Evolutionary conservation across 2,888 invertebrate species (phyloP).

Genomic region (Drosophila fulvimacula): DNA sequence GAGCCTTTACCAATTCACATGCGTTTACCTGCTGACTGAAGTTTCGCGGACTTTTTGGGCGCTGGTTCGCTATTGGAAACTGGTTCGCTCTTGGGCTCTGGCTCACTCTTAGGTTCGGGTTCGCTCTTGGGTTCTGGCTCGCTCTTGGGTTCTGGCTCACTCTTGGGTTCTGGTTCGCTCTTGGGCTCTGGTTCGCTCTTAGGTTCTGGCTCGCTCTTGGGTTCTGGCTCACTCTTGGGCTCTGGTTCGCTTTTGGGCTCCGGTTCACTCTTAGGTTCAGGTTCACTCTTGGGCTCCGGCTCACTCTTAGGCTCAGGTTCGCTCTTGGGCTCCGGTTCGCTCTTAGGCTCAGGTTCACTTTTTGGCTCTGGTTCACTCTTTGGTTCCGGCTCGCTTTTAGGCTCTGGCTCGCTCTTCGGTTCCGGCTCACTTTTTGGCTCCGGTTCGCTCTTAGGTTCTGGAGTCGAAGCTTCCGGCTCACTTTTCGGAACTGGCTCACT

Average conservation of each 20-base stretch:
- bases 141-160: slow-evolving; percentile 39
- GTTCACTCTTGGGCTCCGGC: slow-evolving; percentile 61
- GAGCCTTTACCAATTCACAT: slow-evolving; percentile 35
- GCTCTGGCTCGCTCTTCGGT: slow-evolving; percentile 83
- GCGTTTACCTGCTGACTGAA: slow-evolving; percentile 59
- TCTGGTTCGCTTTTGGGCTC: slow-evolving; percentile 83
- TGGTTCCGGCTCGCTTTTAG: slow-evolving; percentile 16
- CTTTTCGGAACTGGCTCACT: slow-evolving; percentile 84
- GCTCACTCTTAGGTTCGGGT: slow-evolving; percentile 77
- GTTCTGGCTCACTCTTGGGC: slow-evolving; percentile 85
- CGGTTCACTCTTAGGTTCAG: slow-evolving; percentile 76
- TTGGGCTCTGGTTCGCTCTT: slow-evolving; percentile 49
- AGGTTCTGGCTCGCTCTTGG: slow-evolving; percentile 36
- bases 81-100: slow-evolving; percentile 82
- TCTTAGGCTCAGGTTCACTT: slow-evolving; percentile 41
- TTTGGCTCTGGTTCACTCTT: slow-evolving; percentile 53
- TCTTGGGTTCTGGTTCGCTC: slow-evolving; percentile 49
- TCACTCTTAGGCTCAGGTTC: slow-evolving; percentile 46
- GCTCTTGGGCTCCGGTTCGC: slow-evolving; percentile 38
- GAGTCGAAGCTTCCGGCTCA: slow-evolving; percentile 85
- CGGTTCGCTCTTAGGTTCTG: slow-evolving; percentile 82
- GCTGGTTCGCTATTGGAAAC: slow-evolving; percentile 71
- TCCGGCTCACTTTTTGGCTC: slow-evolving; percentile 79
- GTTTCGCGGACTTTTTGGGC: slow-evolving; percentile 52
- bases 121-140: slow-evolving; percentile 59